phyloP scores from a whole-genome alignment of 1,140 invertebrate species.

The Odontomachus brunneus region DNA sequence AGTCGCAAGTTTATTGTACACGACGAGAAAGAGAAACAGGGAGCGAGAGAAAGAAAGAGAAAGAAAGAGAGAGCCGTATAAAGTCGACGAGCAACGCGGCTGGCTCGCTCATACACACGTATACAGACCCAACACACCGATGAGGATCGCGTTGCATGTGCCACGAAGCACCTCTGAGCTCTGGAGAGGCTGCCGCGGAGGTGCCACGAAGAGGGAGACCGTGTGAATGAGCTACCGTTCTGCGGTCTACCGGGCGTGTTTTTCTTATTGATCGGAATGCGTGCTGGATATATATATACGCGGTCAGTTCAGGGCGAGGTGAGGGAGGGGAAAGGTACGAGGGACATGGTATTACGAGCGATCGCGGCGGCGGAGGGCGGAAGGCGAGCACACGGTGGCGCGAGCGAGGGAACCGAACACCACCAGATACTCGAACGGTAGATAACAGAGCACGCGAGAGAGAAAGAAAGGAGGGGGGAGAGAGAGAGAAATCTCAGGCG shows the following conservation, averaged over 20 bases:
- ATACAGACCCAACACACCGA: constrained; percentile 10
- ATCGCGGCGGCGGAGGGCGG: constrained; percentile 29
- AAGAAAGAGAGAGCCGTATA: constrained; percentile 31
- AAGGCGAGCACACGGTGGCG: constrained; percentile 34
- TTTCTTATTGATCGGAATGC: constrained; percentile 79
- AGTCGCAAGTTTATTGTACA: constrained; percentile 73
- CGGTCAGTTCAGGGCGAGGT: background rate
- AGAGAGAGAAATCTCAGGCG: constrained; percentile 65
- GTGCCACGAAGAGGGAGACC: constrained; percentile 64
- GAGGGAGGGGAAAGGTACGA: constrained; percentile 48
- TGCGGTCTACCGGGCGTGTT: constrained; percentile 76
- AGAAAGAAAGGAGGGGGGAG: constrained; percentile 9
- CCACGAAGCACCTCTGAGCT: constrained; percentile 49
- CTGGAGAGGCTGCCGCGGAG: constrained; percentile 9
- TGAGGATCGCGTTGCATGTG: constrained; percentile 12
- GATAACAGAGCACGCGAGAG: constrained; percentile 67
- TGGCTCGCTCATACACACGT: constrained; percentile 5
- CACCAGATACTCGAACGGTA: constrained; percentile 62
- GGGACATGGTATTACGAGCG: constrained; percentile 37
- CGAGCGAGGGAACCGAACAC: constrained; percentile 73
- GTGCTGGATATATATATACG: constrained; percentile 26
- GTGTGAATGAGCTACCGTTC: constrained; percentile 83
- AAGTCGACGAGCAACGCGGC: constrained; percentile 56
- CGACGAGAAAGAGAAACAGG: constrained; percentile 19
- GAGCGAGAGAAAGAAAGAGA: constrained; percentile 11